These are phyloP conservation scores for Crotophaga sulcirostris DNA, from an alignment of 2,113 vertebrate species.

Conservation along the genomic window DNA sequence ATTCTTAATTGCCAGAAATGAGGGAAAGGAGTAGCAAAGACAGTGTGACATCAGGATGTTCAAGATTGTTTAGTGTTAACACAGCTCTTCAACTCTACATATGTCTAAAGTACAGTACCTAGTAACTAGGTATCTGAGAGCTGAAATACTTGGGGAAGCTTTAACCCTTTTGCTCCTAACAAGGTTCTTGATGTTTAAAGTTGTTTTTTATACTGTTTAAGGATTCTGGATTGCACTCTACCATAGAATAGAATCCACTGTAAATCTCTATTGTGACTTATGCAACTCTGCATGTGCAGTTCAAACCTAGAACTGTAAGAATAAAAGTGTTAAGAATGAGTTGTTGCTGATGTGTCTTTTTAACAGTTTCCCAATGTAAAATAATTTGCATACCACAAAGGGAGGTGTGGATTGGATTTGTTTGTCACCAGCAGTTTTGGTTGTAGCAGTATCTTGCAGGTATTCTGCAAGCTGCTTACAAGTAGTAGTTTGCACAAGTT, in stretches of 20 bases:
- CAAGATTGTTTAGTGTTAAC: slow-evolving; percentile 23
- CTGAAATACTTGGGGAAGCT: slow-evolving; percentile 58
- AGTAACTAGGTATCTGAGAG: slow-evolving; percentile 70
- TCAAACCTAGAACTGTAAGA: slow-evolving; percentile 70
- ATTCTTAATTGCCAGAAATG: slow-evolving; percentile 61
- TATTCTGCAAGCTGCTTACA: too few relatives aligned
- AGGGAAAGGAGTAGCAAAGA: background rate
- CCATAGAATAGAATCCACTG: slow-evolving; percentile 71
- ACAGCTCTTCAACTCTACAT: slow-evolving; percentile 47
- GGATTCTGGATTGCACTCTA: slow-evolving; percentile 68
- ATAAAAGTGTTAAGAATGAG: slow-evolving; percentile 70
- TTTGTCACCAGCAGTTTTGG: too few relatives aligned
- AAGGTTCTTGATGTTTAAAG: slow-evolving; percentile 67
- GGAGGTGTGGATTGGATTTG: too few relatives aligned
- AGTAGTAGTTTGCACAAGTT: too few relatives aligned
- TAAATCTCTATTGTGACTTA: slow-evolving; percentile 66
- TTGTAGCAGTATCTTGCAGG: too few relatives aligned
- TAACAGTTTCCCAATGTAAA: background rate
- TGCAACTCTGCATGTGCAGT: slow-evolving; percentile 76
- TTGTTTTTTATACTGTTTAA: slow-evolving; percentile 67
- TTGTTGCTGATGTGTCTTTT: background rate
- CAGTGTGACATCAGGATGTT: slow-evolving; percentile 41
- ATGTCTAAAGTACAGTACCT: slow-evolving; percentile 56
- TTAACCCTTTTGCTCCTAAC: slow-evolving; percentile 60
- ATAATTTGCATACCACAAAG: too few relatives aligned